Evolutionary conservation across 1,140 invertebrate genomes (phyloP).

Genomic region (Bicyclus anynana): DNA sequence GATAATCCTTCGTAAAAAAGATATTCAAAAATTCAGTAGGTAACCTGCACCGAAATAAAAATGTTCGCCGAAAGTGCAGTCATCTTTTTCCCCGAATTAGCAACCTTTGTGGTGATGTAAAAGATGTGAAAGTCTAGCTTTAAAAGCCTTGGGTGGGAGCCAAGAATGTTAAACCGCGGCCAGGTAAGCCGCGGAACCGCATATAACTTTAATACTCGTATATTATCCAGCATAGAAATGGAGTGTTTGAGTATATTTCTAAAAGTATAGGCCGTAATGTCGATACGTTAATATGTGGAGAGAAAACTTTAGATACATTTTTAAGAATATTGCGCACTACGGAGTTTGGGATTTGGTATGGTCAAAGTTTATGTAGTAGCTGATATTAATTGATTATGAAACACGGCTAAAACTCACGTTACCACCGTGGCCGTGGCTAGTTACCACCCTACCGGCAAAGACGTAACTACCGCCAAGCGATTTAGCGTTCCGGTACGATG

Average conservation of each 20-base stretch:
- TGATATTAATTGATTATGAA: too few relatives aligned
- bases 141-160: conserved; percentile 28
- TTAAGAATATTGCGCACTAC: too few relatives aligned
- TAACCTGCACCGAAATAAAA: conserved; percentile 1
- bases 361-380: too few relatives aligned
- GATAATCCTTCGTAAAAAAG: neutral
- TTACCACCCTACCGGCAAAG: too few relatives aligned
- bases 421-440: too few relatives aligned
- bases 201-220: conserved; percentile 20
- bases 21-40: conserved; percentile 2
- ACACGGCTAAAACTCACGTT: too few relatives aligned
- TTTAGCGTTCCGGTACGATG: too few relatives aligned
- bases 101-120: conserved; percentile 26
- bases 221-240: conserved; percentile 1
- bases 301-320: too few relatives aligned
- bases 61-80: conserved; percentile 9
- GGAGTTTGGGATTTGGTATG: too few relatives aligned
- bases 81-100: conserved; percentile 14
- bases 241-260: conserved; percentile 3
- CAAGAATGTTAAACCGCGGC: conserved; percentile 26
- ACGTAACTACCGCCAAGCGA: too few relatives aligned
- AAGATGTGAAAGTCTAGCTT: conserved; percentile 28
- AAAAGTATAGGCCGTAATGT: neutral
- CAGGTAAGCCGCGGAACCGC: conserved; percentile 29
- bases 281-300: neutral